A percentile compares a stretch with the other conserved stretches of the same genome.
phyloP scores from a whole-genome alignment of 2,797 vertebrate species.

The Podarcis siculus region DNA sequence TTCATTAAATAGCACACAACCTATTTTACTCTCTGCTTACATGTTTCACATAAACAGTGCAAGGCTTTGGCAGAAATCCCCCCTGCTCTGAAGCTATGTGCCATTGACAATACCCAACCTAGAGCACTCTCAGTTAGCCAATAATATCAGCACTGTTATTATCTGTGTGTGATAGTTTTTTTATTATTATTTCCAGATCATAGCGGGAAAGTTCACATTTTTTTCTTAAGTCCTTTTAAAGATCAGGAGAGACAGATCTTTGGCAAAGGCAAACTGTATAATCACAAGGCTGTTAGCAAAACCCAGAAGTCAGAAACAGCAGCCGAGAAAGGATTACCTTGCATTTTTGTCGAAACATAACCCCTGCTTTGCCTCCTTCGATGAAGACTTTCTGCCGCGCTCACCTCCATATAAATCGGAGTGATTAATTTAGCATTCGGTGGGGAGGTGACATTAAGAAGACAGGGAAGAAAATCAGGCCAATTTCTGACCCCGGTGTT shows the following conservation, averaged over 20 bases:
- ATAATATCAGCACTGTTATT: slow-evolving; percentile 84
- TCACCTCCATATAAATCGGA: slow-evolving; percentile 67
- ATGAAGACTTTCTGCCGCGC: slow-evolving; percentile 54
- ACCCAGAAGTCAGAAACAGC: slow-evolving; percentile 64
- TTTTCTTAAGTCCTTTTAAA: slow-evolving; percentile 54
- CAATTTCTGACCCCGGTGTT: slow-evolving; percentile 54
- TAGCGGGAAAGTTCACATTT: slow-evolving; percentile 17
- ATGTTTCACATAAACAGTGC: slow-evolving; percentile 62
- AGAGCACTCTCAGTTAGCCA: slow-evolving; percentile 76
- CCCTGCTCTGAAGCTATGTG: slow-evolving; percentile 68
- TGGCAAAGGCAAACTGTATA: slow-evolving; percentile 53
- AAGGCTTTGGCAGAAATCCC: slow-evolving; percentile 52
- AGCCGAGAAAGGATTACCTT: slow-evolving; percentile 67
- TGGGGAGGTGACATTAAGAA: background rate
- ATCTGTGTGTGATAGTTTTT: slow-evolving; percentile 80
- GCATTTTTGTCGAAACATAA: slow-evolving; percentile 67
- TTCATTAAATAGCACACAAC: background rate
- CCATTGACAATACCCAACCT: slow-evolving; percentile 73
- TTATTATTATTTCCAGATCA: slow-evolving; percentile 81
- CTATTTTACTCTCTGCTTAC: slow-evolving; percentile 52
- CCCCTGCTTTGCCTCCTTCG: slow-evolving; percentile 66
- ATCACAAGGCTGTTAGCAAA: slow-evolving; percentile 61
- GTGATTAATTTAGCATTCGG: slow-evolving; percentile 70
- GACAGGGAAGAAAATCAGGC: slow-evolving; percentile 46
- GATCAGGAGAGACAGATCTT: slow-evolving; percentile 59